Base-by-base conservation (phyloP, 2,888 invertebrate species). In the Mylabris sibirica region DNA sequence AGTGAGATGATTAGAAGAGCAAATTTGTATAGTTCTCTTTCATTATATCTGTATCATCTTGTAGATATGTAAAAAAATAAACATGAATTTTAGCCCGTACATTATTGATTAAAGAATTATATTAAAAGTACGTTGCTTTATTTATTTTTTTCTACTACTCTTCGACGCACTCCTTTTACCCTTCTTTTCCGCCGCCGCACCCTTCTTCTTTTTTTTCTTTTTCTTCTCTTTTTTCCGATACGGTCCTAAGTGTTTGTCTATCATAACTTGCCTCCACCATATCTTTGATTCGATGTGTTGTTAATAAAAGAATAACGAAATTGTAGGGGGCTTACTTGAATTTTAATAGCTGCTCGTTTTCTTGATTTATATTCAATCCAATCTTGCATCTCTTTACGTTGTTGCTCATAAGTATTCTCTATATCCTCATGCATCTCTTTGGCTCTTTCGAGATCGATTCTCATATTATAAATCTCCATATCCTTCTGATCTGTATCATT, bases 31-130 rank as follows among this genome's bases (percentile, higher is more conserved):
- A 81, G 80, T 76, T 77, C 65, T 22, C 59, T 74, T 74, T 68
- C 44, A 78, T 76, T 75, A 78, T 80, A 76, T 78, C 78, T 81
- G 80, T 82, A 82, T 80, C 80, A 81, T 79, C 79, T 83, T 83
- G 83, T 83, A 83, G 83, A 83, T 83, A 83, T 80, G 81, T 83
- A 82, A 75, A 53, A 53, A 53, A 53, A 41, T 3, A 41, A 17
- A 9, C 1, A 79, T 72, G 71, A 77, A 75, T 70, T 74, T 73
- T 78, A 78, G 76, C 74, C 75, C 74, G 76, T 77, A 79, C 74
- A 78, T 79, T 79, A 79, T 81, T 81, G 79, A 81, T 78, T 81
- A 80, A 79, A 80, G 76, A 80, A 76, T 68, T 70, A 68, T 70
- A 78, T 74, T 69, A 69, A 67, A 59, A 22, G 4, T 30, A 14